Conservation (phyloP, 2,113 vertebrate species). For the Uropsilus gracilis region DNA sequence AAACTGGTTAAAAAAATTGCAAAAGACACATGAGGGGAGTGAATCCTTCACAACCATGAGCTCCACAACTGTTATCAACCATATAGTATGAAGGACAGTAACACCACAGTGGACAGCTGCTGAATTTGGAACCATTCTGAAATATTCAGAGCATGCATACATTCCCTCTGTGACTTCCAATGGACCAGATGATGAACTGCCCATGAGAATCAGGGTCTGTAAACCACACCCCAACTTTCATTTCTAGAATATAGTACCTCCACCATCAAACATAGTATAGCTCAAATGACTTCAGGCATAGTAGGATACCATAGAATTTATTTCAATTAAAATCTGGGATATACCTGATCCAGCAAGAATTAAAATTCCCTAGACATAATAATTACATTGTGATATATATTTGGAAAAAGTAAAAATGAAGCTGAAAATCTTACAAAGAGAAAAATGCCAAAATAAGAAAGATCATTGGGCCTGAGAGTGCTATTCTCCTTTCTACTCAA, state of each 20-base stretch:
- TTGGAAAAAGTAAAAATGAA: conserved; percentile 37
- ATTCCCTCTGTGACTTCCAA: neutral
- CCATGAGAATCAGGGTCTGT: neutral
- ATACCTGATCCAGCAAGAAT: neutral
- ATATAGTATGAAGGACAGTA: neutral
- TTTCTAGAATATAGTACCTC: neutral
- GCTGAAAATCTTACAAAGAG: neutral
- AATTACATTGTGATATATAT: neutral
- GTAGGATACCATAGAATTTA: neutral
- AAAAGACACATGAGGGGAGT: neutral
- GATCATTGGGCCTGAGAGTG: neutral
- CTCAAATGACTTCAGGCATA: neutral
- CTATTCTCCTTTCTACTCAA: conserved; percentile 49
- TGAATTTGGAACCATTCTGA: neutral
- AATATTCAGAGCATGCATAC: neutral
- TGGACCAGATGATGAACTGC: neutral
- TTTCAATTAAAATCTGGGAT: neutral
- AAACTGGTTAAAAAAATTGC: conserved; percentile 36
- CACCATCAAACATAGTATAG: neutral
- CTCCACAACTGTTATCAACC: neutral
- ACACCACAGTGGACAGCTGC: neutral
- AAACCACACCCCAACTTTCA: neutral
- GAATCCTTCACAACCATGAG: neutral
- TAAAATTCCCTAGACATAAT: neutral
- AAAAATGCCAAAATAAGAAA: conserved; percentile 40